A percentile compares a stretch with the other conserved stretches of the same genome.
Conservation (phyloP, 2,888 invertebrate genomes). For the Mechanitis mazaeus region DNA sequence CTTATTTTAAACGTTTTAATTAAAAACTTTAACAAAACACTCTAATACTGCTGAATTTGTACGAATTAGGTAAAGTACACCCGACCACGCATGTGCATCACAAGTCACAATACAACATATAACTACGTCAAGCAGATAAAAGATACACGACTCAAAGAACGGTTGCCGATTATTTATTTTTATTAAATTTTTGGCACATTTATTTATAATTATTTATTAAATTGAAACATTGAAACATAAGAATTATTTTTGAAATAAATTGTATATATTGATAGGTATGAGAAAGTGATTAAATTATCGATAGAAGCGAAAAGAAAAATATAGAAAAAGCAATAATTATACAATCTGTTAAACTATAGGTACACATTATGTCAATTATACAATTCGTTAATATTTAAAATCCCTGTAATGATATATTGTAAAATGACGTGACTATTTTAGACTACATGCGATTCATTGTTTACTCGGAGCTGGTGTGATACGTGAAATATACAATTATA, state of each 20-base stretch:
- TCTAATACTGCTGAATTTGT: conserved; percentile 77
- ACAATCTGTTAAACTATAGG: conserved; percentile 62
- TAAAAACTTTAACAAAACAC: conserved; percentile 77
- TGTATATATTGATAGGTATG: conserved; percentile 6
- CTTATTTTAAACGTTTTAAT: conserved; percentile 72
- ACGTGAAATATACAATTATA: conserved; percentile 68
- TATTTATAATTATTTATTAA: conserved; percentile 39
- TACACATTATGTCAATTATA: conserved; percentile 62
- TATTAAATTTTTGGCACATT: conserved; percentile 62
- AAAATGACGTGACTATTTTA: conserved; percentile 62
- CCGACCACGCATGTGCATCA: conserved; percentile 54
- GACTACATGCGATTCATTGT: conserved; percentile 34
- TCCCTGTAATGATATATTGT: conserved; percentile 77
- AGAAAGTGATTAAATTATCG: conserved; percentile 29
- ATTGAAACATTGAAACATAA: conserved; percentile 15
- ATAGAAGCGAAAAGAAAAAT: conserved; percentile 43
- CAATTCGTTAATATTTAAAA: conserved; percentile 74
- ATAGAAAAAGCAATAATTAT: conserved; percentile 53
- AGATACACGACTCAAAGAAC: conserved; percentile 18
- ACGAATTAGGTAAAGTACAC: conserved; percentile 68
- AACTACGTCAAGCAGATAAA: conserved; percentile 21
- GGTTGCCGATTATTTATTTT: conserved; percentile 31
- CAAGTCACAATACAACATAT: conserved; percentile 49
- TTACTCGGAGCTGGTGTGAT: conserved; percentile 47
- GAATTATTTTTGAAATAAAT: conserved; percentile 3